phyloP scores from a whole-genome alignment of 2,888 invertebrate species.

The Agriopis leucophaearia region DNA sequence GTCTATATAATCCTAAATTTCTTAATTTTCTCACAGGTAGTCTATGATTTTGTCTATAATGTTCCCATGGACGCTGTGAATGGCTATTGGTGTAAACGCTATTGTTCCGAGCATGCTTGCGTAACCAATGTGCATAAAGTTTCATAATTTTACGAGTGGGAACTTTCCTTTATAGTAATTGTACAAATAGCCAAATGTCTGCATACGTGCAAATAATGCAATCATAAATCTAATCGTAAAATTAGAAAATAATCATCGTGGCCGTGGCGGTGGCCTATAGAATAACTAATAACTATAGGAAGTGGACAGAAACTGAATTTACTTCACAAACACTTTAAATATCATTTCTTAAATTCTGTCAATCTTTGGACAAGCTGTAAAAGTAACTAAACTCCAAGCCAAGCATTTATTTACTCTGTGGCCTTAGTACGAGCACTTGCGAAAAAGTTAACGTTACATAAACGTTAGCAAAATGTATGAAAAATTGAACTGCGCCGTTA shows the following conservation, averaged over 20 bases:
- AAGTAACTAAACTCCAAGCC: no score
- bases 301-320: no score
- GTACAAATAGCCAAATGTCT: background rate
- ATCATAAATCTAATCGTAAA: background rate
- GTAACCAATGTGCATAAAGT: conserved; percentile 18
- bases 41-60: conserved; percentile 20
- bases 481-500: no score
- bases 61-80: conserved; percentile 4
- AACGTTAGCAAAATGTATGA: no score
- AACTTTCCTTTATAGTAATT: conserved; percentile 17
- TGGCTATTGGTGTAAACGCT: conserved; percentile 11
- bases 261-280: background rate
- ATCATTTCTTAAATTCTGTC: no score
- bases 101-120: conserved; percentile 15
- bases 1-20: background rate
- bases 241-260: background rate
- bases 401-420: no score
- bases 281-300: no score
- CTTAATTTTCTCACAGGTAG: conserved; percentile 7
- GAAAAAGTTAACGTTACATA: no score
- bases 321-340: no score
- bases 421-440: no score
- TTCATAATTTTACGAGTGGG: conserved; percentile 23
- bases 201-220: background rate
- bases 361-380: no score